Evolutionary conservation across 2,888 invertebrate genomes (phyloP).

Genomic region (Rambutsinella grinnellia): DNA sequence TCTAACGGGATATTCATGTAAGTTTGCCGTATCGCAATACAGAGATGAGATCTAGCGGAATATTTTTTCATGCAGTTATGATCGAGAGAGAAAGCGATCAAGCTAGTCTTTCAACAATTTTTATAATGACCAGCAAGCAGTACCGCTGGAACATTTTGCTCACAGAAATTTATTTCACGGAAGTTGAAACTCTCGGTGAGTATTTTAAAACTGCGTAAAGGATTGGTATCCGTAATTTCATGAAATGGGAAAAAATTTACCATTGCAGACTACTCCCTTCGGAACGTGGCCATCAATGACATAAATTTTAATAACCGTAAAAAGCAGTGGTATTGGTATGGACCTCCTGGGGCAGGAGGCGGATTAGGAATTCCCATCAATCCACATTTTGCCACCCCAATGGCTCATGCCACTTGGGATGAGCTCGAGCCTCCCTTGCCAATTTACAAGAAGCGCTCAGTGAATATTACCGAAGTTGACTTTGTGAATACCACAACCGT

Average conservation of each 20-base stretch:
- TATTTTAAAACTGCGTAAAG: no score
- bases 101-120: constrained; percentile 45
- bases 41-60: not conserved
- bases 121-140: constrained; percentile 57
- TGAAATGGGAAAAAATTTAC: not conserved
- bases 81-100: constrained; percentile 58
- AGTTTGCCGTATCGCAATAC: not conserved
- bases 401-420: no score
- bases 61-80: constrained; percentile 39
- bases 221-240: no score
- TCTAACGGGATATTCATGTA: constrained; percentile 59
- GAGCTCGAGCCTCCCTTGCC: not conserved
- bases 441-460: not conserved
- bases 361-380: constrained; percentile 3
- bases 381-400: not conserved
- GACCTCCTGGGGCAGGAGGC: constrained; percentile 1
- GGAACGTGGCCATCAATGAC: not conserved
- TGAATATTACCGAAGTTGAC: not conserved
- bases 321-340: constrained; percentile 34
- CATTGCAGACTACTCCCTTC: constrained; percentile 16
- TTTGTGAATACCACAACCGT: not conserved
- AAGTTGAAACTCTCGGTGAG: constrained; percentile 51
- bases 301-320: constrained; percentile 6
- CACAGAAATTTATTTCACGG: constrained; percentile 50
- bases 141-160: constrained; percentile 59